phyloP scores from a whole-genome alignment of 2,797 vertebrate genomes.

The Rhincodon typus region DNA sequence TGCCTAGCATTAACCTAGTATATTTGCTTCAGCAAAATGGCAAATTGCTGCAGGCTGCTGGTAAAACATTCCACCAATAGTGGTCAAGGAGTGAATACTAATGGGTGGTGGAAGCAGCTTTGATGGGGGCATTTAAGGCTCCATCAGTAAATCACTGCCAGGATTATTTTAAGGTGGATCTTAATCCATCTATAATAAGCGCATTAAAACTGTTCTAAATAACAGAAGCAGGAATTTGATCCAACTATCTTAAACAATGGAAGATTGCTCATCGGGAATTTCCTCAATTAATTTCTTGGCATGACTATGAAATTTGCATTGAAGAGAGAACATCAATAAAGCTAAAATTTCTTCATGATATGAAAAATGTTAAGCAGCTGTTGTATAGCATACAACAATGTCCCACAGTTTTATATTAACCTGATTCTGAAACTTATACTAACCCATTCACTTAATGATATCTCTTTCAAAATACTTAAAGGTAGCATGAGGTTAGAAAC shows the following conservation, averaged over 20 bases:
- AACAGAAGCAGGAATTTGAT: neutral
- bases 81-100: neutral
- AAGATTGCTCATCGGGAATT: neutral
- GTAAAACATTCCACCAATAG: neutral
- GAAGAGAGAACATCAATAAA: neutral
- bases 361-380: neutral
- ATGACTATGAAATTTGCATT: neutral
- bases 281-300: neutral
- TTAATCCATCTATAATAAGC: neutral
- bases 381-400: neutral
- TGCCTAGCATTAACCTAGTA: neutral
- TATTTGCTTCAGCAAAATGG: neutral
- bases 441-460: neutral
- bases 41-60: neutral
- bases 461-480: neutral
- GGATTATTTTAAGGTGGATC: neutral
- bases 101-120: too few relatives aligned
- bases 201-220: neutral
- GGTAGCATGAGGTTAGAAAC: neutral
- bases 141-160: too few relatives aligned
- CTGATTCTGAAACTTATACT: neutral
- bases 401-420: neutral
- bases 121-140: neutral
- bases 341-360: neutral
- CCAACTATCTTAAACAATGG: neutral